phyloP scores from a whole-genome alignment of 37 sponge, comb jelly and placozoan species.

The Hexactinellida sp. region DNA sequence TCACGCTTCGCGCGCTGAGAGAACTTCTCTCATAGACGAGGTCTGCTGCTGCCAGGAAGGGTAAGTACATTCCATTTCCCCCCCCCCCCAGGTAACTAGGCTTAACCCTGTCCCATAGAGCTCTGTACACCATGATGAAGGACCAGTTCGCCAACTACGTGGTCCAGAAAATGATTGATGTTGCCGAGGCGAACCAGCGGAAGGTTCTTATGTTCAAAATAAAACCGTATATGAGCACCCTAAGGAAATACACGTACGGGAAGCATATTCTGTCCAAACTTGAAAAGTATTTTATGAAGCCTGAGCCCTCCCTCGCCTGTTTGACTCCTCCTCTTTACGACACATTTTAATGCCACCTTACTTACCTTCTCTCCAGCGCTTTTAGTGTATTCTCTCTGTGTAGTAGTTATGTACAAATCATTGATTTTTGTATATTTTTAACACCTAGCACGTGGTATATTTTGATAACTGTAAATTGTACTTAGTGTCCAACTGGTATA shows the following conservation, averaged over 20 bases:
- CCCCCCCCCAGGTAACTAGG: too few species aligned
- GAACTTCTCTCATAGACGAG: conserved; percentile 58
- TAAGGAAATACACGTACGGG: conserved; percentile 81
- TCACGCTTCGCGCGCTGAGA: conserved; percentile 52
- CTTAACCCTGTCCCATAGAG: too few species aligned
- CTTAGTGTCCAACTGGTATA: background rate
- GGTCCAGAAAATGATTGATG: conserved; percentile 77
- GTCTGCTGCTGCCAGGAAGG: conserved; percentile 57
- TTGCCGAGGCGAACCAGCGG: conserved; percentile 63
- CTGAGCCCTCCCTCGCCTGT: conserved; percentile 1
- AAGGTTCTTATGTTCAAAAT: conserved; percentile 61
- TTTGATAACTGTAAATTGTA: conserved; percentile 16
- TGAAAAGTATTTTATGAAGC: conserved; percentile 48
- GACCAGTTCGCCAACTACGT: conserved; percentile 94
- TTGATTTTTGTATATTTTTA: conserved; percentile 14
- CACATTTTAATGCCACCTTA: conserved; percentile 11
- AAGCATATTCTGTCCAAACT: conserved; percentile 82
- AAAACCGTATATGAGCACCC: conserved; percentile 42
- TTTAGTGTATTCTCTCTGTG: background rate
- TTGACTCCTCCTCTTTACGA: background rate
- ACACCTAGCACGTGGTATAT: conserved; percentile 14
- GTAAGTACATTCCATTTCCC: conserved; percentile 46
- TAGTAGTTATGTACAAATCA: conserved; percentile 8
- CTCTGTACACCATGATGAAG: conserved; percentile 73
- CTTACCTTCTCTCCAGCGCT: background rate